Evolutionary conservation across 2,797 vertebrate genomes (phyloP), one percentile per base, ranked within the genome.

Genomic region (Prunella strophiata): DNA sequence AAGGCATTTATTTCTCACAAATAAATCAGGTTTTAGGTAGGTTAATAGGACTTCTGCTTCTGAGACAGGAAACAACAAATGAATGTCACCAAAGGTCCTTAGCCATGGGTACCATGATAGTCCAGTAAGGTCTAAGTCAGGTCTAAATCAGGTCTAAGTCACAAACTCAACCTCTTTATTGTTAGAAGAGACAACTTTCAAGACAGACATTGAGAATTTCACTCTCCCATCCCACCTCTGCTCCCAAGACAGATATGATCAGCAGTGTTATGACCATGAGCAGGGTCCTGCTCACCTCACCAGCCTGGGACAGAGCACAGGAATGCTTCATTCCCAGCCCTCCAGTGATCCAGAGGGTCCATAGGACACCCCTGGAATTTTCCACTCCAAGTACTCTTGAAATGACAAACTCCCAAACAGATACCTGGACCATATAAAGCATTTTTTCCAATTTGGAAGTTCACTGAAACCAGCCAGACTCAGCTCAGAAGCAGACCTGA

Each of bases 291-390:
- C 12, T 71, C 7, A 11, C 10, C 45, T 42, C 34, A 34, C 32
- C 66, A 82, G 38, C 18, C 19, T 15, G 34, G 38, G 32, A 13
- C 6, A 78, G 52, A 57, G 4, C 5, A 48, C 13, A 45, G 29
- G 82, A 71, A 29, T 0, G 0, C 2, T 55, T 73, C 2, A 4
- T 70, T 80, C 38, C 38, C 1, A 0, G 7, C 43, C 7, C 19
- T 58, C 25, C 54, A 21, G 13, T 9, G 27, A 16, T 47, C 32
- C 59, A 66, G 17, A 51, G 34, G 11, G 22, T 32, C 38, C 57
- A 47, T 0, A 29, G 45, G 45, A 62, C 34, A 42, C 45, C 10
- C 76, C 10, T 25, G 40, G 25, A 65, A 47, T 58, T 3, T 25
- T 7, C 25, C 29, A 5, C 50, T 47, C 63, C 8, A 25, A 45